These are phyloP conservation scores for Cottus gobio DNA, from an alignment of 2,113 vertebrate species.

Conservation along the genomic window DNA sequence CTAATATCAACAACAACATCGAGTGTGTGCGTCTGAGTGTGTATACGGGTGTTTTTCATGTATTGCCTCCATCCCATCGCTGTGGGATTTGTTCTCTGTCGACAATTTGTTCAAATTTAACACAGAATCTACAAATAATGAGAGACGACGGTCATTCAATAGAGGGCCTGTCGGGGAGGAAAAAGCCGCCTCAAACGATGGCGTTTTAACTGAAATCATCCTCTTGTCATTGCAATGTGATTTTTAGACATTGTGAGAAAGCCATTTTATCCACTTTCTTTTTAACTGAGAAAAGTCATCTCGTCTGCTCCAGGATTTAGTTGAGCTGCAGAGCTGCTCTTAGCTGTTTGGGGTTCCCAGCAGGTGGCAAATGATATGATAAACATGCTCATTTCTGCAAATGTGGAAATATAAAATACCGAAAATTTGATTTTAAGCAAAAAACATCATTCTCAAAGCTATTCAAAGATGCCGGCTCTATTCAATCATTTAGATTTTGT, in stretches of 20 bases:
- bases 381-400: conserved; percentile 27
- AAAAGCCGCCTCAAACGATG: conserved; percentile 18
- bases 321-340: conserved; percentile 32
- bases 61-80: conserved; percentile 25
- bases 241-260: conserved; percentile 4
- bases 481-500: not conserved
- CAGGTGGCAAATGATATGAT: conserved; percentile 27
- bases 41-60: conserved; percentile 6
- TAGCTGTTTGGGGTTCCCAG: conserved; percentile 11
- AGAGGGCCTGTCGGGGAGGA: conserved; percentile 31
- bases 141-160: conserved; percentile 20
- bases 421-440: conserved; percentile 2
- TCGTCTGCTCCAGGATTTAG: conserved; percentile 13
- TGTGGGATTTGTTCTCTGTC: conserved; percentile 53
- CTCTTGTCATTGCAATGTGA: conserved; percentile 14
- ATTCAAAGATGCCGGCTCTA: conserved; percentile 1
- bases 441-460: not conserved
- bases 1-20: conserved; percentile 62
- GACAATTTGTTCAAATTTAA: conserved; percentile 69
- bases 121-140: conserved; percentile 49
- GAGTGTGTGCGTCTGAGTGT: not conserved
- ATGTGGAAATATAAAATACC: conserved; percentile 10
- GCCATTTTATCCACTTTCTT: conserved; percentile 7
- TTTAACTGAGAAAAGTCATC: conserved; percentile 21
- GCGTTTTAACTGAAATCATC: not conserved